Conservation (phyloP, 2,888 invertebrate genomes). For the Fissipunctia ypsillon region DNA sequence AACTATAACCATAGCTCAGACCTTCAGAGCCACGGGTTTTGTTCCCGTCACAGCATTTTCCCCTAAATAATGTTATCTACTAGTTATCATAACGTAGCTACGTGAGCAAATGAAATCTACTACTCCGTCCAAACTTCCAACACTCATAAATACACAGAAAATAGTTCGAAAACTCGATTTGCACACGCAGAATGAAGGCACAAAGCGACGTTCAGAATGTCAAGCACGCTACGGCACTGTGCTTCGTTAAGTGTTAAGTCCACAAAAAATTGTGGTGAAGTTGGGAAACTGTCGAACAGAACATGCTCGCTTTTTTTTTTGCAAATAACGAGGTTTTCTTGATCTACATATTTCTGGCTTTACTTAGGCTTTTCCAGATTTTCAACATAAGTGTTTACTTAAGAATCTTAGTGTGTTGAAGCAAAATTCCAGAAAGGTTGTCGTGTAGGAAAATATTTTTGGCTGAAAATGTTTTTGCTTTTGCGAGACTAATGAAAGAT, state of each 20-base stretch:
- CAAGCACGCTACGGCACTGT: constrained; percentile 70
- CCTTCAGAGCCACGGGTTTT: constrained; percentile 14
- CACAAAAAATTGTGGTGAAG: constrained; percentile 68
- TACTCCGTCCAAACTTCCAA: constrained; percentile 44
- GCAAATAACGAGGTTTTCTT: constrained; percentile 60
- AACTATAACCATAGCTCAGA: neutral
- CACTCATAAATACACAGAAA: constrained; percentile 64
- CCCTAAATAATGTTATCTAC: constrained; percentile 36
- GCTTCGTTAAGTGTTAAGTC: constrained; percentile 60
- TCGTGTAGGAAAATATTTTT: constrained; percentile 13
- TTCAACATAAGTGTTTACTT: constrained; percentile 36
- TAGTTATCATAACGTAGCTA: constrained; percentile 28
- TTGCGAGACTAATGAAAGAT: constrained; percentile 12
- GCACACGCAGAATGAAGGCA: constrained; percentile 62
- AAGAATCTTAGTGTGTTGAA: constrained; percentile 14
- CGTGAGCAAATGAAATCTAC: constrained; percentile 59
- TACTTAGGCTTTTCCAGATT: constrained; percentile 37
- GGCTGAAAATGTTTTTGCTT: constrained; percentile 11
- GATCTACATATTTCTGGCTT: constrained; percentile 47
- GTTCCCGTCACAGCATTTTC: constrained; percentile 2
- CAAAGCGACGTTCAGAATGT: constrained; percentile 72
- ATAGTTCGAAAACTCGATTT: constrained; percentile 72
- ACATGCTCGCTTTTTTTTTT: constrained; percentile 55
- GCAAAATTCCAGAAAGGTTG: constrained; percentile 15
- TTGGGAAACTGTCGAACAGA: constrained; percentile 59